Percentiles rank a stretch among this genome's conserved stretches.
phyloP scores from a whole-genome alignment of 2,113 vertebrate species.

The Oncorhynchus clarkii region DNA sequence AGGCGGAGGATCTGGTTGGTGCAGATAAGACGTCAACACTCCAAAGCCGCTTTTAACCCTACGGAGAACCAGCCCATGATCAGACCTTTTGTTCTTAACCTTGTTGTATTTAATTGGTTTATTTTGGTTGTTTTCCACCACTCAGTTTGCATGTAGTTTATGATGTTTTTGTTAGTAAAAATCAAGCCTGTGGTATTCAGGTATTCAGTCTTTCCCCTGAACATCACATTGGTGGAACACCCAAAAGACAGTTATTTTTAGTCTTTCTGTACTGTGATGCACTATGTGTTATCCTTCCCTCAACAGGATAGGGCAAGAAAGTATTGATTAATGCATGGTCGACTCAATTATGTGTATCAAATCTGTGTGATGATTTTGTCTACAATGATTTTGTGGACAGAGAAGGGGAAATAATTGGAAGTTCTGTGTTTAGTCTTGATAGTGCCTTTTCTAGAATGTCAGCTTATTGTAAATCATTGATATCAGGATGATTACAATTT shows the following conservation, averaged over 20 bases:
- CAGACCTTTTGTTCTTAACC: conserved; percentile 21
- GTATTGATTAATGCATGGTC: no score
- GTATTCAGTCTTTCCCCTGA: no score
- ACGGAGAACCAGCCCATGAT: conserved; percentile 13
- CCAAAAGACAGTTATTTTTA: no score
- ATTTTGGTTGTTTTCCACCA: conserved; percentile 20
- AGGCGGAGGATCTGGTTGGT: conserved; percentile 52
- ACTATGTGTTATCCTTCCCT: not conserved
- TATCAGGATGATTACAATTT: conserved; percentile 37
- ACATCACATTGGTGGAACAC: no score
- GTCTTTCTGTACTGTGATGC: no score
- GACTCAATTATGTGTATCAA: no score
- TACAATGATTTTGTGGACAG: not conserved
- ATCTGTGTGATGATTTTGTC: not conserved
- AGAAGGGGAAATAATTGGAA: not conserved
- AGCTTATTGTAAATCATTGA: conserved; percentile 32
- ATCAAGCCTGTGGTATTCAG: not conserved
- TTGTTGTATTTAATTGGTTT: conserved; percentile 23
- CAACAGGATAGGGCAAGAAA: not conserved
- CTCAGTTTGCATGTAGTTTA: not conserved
- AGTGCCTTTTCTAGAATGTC: conserved; percentile 9
- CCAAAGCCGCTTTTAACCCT: conserved; percentile 54
- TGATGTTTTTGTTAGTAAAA: not conserved
- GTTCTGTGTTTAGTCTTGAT: not conserved
- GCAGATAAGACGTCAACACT: conserved; percentile 64